Evolutionary conservation across 1,140 invertebrate species (phyloP).

Genomic region (Aethina tumida): DNA sequence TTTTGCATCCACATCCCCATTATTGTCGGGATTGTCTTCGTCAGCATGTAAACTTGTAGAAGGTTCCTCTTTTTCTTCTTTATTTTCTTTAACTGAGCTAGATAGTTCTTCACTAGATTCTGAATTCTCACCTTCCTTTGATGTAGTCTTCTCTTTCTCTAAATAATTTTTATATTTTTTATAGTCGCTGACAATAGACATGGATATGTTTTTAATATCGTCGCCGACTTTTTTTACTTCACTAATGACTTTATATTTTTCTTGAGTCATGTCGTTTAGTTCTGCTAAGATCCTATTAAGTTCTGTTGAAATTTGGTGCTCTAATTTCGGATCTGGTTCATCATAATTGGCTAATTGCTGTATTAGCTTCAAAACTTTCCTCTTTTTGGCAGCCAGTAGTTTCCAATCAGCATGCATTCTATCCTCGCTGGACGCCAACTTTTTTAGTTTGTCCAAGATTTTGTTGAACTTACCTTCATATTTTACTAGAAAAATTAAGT

Average conservation of each 20-base stretch:
- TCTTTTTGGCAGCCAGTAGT: constrained; percentile 16
- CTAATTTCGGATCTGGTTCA: constrained; percentile 5
- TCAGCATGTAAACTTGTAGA: constrained; percentile 3
- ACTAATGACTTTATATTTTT: constrained; percentile 16
- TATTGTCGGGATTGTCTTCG: too few species aligned
- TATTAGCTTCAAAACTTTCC: constrained; percentile 19
- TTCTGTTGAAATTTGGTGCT: constrained; percentile 14
- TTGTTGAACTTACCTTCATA: constrained; percentile 16
- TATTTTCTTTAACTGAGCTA: neutral
- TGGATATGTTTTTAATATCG: constrained; percentile 16
- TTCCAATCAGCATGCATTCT: constrained; percentile 17
- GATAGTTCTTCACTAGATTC: constrained; percentile 2
- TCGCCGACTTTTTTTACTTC: constrained; percentile 16
- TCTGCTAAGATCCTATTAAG: constrained; percentile 14
- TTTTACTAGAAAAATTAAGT: constrained; percentile 7
- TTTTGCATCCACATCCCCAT: constrained; percentile 5
- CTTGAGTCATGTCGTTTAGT: constrained; percentile 13
- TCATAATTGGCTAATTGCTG: constrained; percentile 1
- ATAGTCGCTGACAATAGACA: constrained; percentile 13
- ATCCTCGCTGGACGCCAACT: constrained; percentile 15
- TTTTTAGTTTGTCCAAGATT: constrained; percentile 17
- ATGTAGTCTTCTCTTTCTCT: constrained; percentile 12
- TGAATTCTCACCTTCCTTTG: constrained; percentile 5
- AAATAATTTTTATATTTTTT: constrained; percentile 9
- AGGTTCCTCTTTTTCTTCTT: constrained; percentile 3